These are phyloP conservation scores for Plebejus argus DNA, from an alignment of 2,888 invertebrate genomes.

Conservation along the genomic window DNA sequence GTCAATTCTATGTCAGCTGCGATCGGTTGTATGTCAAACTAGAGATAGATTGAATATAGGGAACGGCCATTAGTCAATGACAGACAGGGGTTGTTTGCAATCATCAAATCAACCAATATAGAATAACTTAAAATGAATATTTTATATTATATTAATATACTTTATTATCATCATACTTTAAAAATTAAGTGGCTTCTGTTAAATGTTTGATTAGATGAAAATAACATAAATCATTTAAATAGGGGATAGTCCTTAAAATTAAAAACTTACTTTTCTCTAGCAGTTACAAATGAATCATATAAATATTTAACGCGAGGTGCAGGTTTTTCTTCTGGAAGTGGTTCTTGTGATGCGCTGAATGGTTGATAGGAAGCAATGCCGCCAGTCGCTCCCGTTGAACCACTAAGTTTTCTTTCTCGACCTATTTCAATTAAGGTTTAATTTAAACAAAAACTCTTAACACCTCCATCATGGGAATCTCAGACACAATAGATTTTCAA, in stretches of 20 bases:
- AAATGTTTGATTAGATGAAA: background rate
- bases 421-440: slow-evolving; percentile 56
- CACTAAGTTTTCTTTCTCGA: slow-evolving; percentile 89
- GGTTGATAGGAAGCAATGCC: slow-evolving; percentile 94
- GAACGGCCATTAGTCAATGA: too few species aligned
- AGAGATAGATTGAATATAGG: too few species aligned
- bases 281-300: slow-evolving; percentile 79
- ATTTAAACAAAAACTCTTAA: background rate
- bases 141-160: too few species aligned
- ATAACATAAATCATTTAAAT: background rate
- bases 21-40: too few species aligned
- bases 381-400: slow-evolving; percentile 81
- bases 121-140: too few species aligned
- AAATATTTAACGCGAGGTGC: slow-evolving; percentile 82
- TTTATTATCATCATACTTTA: too few species aligned
- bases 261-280: slow-evolving; percentile 68
- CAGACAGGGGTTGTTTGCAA: background rate
- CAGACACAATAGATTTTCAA: too few species aligned
- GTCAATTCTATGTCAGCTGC: too few species aligned
- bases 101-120: too few species aligned
- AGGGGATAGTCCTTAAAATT: background rate
- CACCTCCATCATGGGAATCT: too few species aligned
- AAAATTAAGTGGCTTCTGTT: background rate
- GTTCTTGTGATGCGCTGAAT: slow-evolving; percentile 92
- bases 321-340: slow-evolving; percentile 85